A percentile compares a stretch with the other conserved stretches of the same genome.
These are phyloP conservation scores for Formicarius rufipectus DNA, from an alignment of 2,113 vertebrate species.

Conservation along the genomic window DNA sequence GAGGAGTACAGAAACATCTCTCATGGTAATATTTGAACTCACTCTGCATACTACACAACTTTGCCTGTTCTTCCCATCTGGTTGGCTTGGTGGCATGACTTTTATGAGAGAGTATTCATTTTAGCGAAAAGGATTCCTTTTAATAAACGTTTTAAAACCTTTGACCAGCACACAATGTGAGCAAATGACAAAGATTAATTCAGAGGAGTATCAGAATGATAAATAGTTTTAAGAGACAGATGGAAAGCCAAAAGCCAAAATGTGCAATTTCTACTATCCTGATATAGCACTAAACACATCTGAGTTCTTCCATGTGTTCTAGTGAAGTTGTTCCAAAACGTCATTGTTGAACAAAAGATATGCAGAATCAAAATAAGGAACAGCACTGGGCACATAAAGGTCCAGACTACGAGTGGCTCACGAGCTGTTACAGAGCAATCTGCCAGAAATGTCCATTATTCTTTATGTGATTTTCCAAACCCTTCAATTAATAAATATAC, in stretches of 20 bases:
- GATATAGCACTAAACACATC: slow-evolving; percentile 12
- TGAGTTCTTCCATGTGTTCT: slow-evolving; percentile 37
- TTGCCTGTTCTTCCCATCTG: not conserved
- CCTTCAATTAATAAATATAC: not conserved
- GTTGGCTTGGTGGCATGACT: not conserved
- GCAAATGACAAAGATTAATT: slow-evolving; percentile 14
- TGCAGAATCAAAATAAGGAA: slow-evolving; percentile 12
- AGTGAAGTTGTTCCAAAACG: slow-evolving; percentile 20
- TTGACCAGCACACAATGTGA: slow-evolving; percentile 11
- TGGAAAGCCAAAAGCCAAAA: slow-evolving; percentile 17
- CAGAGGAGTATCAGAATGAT: slow-evolving; percentile 20
- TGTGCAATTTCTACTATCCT: not conserved
- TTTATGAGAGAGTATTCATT: not conserved
- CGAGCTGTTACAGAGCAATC: not conserved
- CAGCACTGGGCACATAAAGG: not conserved
- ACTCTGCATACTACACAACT: not conserved
- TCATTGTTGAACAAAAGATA: not conserved
- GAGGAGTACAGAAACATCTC: not conserved
- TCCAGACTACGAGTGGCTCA: not conserved
- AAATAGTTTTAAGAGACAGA: slow-evolving; percentile 18
- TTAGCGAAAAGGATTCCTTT: slow-evolving; percentile 28
- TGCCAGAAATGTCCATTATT: not conserved
- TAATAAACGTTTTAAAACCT: slow-evolving; percentile 18
- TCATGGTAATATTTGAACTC: not conserved
- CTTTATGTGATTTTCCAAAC: not conserved